Percentiles rank a stretch among this genome's conserved stretches.
Conservation (phyloP, 2,113 vertebrate genomes). For the Solenodon paradoxus region DNA sequence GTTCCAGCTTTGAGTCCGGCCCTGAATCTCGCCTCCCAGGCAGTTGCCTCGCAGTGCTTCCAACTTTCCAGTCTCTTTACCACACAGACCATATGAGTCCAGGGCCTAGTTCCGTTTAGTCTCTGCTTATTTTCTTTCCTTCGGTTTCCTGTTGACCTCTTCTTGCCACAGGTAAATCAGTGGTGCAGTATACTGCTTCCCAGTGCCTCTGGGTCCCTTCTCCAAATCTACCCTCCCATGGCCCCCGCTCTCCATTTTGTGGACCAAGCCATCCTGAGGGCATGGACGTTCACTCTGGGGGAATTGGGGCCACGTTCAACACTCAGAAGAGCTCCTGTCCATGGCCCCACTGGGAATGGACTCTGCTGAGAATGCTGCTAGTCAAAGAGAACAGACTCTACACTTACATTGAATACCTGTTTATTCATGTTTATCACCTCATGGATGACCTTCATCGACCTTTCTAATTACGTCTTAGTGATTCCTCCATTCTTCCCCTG, state of each 20-base stretch:
- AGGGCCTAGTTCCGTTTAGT: not conserved
- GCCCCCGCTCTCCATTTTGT: not conserved
- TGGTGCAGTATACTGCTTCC: not conserved
- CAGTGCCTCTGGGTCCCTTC: constrained; percentile 5
- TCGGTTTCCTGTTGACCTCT: not conserved
- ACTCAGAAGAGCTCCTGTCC: constrained; percentile 37
- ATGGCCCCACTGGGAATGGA: not conserved
- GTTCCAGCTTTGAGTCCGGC: constrained; percentile 73
- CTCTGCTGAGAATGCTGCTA: constrained; percentile 14
- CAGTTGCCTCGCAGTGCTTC: constrained; percentile 73
- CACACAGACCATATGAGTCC: constrained; percentile 71
- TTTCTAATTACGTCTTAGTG: not conserved
- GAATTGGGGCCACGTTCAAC: not conserved
- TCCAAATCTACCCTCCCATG: not conserved
- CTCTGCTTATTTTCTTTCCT: not conserved
- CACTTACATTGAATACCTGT: not conserved
- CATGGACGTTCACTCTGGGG: not conserved
- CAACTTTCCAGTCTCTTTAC: constrained; percentile 75
- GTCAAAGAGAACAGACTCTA: not conserved
- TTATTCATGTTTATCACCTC: not conserved
- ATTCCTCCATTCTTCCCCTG: not conserved
- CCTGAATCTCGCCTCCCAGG: constrained; percentile 68
- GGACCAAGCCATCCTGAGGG: constrained; percentile 51
- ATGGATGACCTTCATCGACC: constrained; percentile 13
- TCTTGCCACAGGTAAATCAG: constrained; percentile 40